Evolutionary conservation across 2,113 vertebrate genomes (phyloP), one percentile per base, ranked within the genome.

Genomic region (Elachura formosa): DNA sequence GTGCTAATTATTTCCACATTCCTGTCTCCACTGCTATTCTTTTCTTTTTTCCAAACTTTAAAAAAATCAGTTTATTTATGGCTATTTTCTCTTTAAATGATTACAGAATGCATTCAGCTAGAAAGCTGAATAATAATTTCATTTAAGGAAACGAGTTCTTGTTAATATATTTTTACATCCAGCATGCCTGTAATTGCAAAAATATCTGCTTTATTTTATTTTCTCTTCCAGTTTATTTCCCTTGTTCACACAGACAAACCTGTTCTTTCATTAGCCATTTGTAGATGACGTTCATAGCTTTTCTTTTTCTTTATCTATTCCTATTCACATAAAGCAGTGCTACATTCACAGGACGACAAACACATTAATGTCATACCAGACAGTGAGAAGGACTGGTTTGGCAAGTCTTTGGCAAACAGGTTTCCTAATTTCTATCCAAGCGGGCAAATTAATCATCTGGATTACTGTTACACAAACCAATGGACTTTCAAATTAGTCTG

Each of bases 321-420:
- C 61, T 45, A 13, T 33, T 17, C 2, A 33, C 45, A 67, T 68
- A 90, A 93, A 81, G 5, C 68, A 61, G 14, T 11, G 3, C 31
- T 63, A 33, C 12, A 28, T 77, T 77, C 76, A 31, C 40, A 43
- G 12, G 51, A 88, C 74, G 64, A 52, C 36, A 93, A 94, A 88
- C 64, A 69, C 34, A 81, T 48, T 33, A 66, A 69, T 81, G 67
- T 74, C 59, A 52, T 88, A 69, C 64, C 64, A 88, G 71, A 29
- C 56, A 56, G 40, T 96, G 82, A 86, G 68, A 90, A 86, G 52
- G 72, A 95, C 95, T 86, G 94, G 92, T 96, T 92, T 56, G 79
- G 68, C 84, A 62, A 94, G 84, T 90, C 76, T 94, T 91, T 4
- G 17, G 72, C 52, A 91, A 93, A 95, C 85, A 94, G n/a, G 29